Conservation (phyloP, 1,140 invertebrate genomes). For the Drosophila eugracilis region DNA sequence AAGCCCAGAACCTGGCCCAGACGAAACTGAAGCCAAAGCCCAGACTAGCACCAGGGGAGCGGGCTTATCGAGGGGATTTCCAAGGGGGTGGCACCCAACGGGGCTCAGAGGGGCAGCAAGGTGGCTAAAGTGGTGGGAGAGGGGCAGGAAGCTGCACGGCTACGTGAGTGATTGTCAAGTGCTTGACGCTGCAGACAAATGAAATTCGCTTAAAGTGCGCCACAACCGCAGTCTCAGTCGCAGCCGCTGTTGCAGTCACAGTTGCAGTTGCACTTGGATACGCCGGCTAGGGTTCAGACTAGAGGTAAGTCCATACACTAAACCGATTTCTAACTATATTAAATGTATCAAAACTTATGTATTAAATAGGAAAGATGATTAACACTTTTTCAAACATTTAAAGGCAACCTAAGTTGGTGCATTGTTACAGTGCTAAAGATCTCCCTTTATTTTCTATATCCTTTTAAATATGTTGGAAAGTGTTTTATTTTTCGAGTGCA, state of each 20-base stretch:
- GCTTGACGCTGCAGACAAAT: slow-evolving; percentile 83
- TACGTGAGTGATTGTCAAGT: slow-evolving; percentile 83
- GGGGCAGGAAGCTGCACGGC: slow-evolving; percentile 67
- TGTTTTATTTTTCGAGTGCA: neutral
- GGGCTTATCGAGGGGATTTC: neutral
- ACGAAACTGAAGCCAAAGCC: slow-evolving; percentile 1
- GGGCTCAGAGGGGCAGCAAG: neutral
- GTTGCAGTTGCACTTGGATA: slow-evolving; percentile 32
- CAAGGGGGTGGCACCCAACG: slow-evolving; percentile 1
- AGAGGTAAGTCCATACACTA: slow-evolving; percentile 9
- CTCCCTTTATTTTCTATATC: too few relatives aligned
- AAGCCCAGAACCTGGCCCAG: slow-evolving; percentile 32
- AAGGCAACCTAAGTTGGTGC: too few relatives aligned
- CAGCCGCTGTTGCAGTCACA: slow-evolving; percentile 23
- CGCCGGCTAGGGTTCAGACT: slow-evolving; percentile 11
- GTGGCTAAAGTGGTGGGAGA: neutral
- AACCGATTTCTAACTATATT: too few relatives aligned
- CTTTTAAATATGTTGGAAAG: too few relatives aligned
- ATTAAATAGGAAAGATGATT: too few relatives aligned
- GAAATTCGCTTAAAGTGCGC: slow-evolving; percentile 81
- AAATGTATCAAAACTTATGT: too few relatives aligned
- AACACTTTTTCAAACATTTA: too few relatives aligned
- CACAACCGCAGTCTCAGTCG: slow-evolving; percentile 44
- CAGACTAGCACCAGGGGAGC: slow-evolving; percentile 60
- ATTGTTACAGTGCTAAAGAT: too few relatives aligned